Conservation (phyloP, 92 coral and sea anemone species). For the Porites divaricata region DNA sequence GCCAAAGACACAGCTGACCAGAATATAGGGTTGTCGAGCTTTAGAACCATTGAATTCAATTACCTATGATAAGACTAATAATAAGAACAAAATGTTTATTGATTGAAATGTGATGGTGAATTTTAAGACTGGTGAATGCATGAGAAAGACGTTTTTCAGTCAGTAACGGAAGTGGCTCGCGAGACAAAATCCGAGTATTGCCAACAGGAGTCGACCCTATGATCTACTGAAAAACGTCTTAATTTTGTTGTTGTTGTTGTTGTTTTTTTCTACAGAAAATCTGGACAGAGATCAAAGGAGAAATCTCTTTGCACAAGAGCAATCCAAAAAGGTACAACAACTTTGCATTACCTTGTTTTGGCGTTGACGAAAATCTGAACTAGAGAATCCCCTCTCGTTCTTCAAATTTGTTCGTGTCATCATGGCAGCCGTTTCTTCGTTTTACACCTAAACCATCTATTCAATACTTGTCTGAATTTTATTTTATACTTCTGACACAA, state of each 20-base stretch:
- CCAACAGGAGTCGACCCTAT: not conserved
- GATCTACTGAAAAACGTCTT: not conserved
- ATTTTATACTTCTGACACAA: no score
- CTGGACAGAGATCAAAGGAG: slow-evolving; percentile 93
- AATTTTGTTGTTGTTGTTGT: not conserved
- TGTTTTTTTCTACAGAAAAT: slow-evolving; percentile 58
- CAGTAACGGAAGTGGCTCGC: no score
- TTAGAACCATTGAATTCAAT: not conserved
- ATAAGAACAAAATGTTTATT: no score
- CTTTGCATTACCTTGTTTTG: not conserved
- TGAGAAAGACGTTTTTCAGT: no score
- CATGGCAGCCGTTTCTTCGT: no score
- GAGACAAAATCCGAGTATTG: no score
- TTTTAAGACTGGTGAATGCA: no score
- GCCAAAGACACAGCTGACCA: no score
- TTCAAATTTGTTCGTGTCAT: no score
- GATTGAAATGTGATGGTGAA: no score
- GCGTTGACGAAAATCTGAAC: not conserved
- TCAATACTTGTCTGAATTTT: not conserved
- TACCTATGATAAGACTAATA: not conserved
- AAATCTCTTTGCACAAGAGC: slow-evolving; percentile 87
- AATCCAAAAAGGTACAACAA: slow-evolving; percentile 87
- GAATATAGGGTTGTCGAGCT: not conserved
- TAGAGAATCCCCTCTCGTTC: no score
- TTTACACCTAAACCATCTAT: not conserved